Evolutionary conservation across 2,113 vertebrate species (phyloP).

Genomic region (Pelecanus crispus): DNA sequence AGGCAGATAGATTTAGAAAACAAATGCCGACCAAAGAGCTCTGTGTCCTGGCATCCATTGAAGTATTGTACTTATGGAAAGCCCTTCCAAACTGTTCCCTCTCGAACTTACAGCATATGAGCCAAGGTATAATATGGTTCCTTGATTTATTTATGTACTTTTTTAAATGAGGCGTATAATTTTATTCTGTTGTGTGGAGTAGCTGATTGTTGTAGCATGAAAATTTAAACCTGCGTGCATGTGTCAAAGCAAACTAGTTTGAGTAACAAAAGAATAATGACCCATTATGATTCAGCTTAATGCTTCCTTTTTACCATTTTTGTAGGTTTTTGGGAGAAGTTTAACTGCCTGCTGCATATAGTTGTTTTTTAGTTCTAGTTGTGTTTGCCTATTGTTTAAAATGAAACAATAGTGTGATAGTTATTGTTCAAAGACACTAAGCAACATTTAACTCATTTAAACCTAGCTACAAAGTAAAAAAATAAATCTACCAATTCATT

Average conservation of each 20-base stretch:
- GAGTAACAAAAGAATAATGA: not conserved
- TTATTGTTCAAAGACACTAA: not conserved
- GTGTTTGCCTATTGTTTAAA: not conserved
- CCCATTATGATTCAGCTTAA: not conserved
- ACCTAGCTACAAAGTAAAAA: not conserved
- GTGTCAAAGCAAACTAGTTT: not conserved
- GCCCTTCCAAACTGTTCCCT: conserved; percentile 94
- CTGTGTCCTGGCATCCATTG: conserved; percentile 91
- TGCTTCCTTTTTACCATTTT: not conserved
- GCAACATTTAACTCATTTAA: not conserved
- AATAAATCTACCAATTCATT: not conserved
- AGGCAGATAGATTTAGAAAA: conserved; percentile 93
- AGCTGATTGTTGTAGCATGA: not conserved
- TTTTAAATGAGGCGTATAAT: not conserved
- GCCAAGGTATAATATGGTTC: conserved; percentile 80
- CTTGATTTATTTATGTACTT: not conserved
- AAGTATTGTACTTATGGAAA: conserved; percentile 97
- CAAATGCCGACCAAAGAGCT: conserved; percentile 83
- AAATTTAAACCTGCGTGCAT: not conserved
- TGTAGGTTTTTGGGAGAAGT: not conserved
- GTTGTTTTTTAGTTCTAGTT: not conserved
- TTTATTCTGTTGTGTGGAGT: not conserved
- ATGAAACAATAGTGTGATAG: not conserved
- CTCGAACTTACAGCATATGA: conserved; percentile 94
- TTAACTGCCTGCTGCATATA: not conserved